Evolutionary conservation across 2,113 vertebrate genomes (phyloP), one percentile per base, ranked within the genome.

Genomic region (Echinops telfairi): DNA sequence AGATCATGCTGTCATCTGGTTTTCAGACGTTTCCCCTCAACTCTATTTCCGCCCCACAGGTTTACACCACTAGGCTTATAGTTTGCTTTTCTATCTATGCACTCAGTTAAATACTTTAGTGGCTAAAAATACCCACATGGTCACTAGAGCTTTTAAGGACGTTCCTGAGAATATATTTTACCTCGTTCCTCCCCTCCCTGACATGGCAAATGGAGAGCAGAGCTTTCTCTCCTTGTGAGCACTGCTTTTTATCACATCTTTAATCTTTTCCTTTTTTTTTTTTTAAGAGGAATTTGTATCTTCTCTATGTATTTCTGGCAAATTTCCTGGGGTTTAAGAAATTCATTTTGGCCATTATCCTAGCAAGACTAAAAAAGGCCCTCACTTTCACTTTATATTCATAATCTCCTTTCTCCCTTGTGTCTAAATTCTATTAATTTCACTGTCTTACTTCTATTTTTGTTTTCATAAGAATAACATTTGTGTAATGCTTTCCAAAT

Each of bases 321-420:
- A 96, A 91, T 95, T 95, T 97, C 95, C 96, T 88, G 6, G 97
- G 58, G 86, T 95, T 91, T 90, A 90, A 94, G 93, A 96, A 96
- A 96, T 96, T 96, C 96, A 96, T 96, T 97, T 97, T 97, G 92
- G 90, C 80, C 31, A 95, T 96, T 97, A 95, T 66, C 93, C 64
- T 88, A 95, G 88, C 88, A 91, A 84, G 76, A 77, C 47, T 11
- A 77, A 87, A 79, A 92, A 95, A 82, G 88, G 92, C 96, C 82
- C 94, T 94, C 94, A 95, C 85, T 95, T 96, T 96, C 92, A 95
- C 90, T 96, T 95, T 96, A 96, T 89, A 94, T 85, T 96, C 94
- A 96, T 96, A 96, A 96, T 95, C 88, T 96, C 84, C 94, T 33
- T n/a, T 9, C n/a, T 23, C 6, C 5, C 93, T 90, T 95, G 60